Base-by-base conservation (phyloP, 2,888 invertebrate species). In the Andrena trimmerana region DNA sequence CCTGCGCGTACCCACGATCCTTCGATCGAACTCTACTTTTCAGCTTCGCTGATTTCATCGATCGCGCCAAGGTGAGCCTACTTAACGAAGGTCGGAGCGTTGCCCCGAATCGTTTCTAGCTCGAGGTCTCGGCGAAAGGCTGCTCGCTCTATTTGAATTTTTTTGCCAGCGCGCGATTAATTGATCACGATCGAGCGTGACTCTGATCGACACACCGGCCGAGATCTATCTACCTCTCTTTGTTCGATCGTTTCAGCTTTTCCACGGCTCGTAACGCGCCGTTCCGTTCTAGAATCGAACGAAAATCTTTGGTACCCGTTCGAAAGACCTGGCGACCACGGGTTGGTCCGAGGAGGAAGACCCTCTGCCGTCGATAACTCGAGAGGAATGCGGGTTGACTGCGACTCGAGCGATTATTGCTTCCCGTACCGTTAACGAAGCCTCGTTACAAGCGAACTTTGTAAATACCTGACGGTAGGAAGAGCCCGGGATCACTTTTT, bases 401-500 rank as follows among this genome's bases (percentile, higher is more conserved):
- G 70, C 70, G 73, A 82, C 77, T 65, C 69, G 60, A 33, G 57
- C 74, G 85, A 85, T 85, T 85, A 85, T 84, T 85, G 85, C 84
- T 71, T 71, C 66, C 62, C 75, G 83, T 87, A 83, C 83, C 83
- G 87, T 87, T 83, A 87, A 87, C 82, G 80, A 87, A 82, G 81
- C 70, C 81, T 87, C 83, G 81, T 81, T 87, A 85, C 83, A 50
- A 50, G 77, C 71, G 82, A 82, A 86, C 82, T 84, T 87, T 80
- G 77, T 85, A 83, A 83, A 87, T 85, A 66, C 76, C 79, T 70
- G 50, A n/a, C 62, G 67, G 57, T 33, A 63, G 60, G 66, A 78
- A 59, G 66, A 73, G 85, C 52, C 69, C 62, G 68, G 36, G 70
- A 81, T 71, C 73, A 62, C 31, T 86, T 86, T 84, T 86, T 84